Conservation (phyloP, 2,888 invertebrate genomes). For the Machimus atricapillus region DNA sequence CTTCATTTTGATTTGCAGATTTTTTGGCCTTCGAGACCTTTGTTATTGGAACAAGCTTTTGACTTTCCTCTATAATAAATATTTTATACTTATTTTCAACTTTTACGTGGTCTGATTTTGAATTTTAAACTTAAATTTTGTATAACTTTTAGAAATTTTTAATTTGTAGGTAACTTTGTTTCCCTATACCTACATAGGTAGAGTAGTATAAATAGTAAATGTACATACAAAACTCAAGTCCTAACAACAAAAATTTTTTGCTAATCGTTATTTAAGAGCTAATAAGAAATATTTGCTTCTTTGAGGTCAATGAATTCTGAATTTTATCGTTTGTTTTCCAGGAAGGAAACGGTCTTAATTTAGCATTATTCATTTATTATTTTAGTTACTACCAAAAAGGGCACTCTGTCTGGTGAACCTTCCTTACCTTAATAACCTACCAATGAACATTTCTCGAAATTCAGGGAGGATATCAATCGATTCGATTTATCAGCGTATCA, state of each 20-base stretch:
- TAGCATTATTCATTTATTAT: neutral
- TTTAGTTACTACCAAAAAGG: neutral
- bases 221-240: too few species aligned
- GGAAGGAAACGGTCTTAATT: neutral
- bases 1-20: too few species aligned
- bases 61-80: too few species aligned
- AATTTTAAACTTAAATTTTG: too few species aligned
- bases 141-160: too few species aligned
- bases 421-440: neutral
- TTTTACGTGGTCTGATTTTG: too few species aligned
- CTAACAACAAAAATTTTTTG: neutral
- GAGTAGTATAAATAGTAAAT: too few species aligned
- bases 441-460: neutral
- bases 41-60: too few species aligned
- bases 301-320: neutral
- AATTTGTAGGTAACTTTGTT: too few species aligned
- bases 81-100: too few species aligned
- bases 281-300: neutral
- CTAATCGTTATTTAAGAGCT: neutral
- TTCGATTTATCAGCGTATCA: neutral
- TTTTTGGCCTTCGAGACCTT: too few species aligned
- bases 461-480: neutral
- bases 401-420: neutral
- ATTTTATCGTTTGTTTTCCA: neutral
- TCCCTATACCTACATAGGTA: too few species aligned